Base-by-base conservation (phyloP, 2,113 vertebrate genomes). In the Ophiodon elongatus region DNA sequence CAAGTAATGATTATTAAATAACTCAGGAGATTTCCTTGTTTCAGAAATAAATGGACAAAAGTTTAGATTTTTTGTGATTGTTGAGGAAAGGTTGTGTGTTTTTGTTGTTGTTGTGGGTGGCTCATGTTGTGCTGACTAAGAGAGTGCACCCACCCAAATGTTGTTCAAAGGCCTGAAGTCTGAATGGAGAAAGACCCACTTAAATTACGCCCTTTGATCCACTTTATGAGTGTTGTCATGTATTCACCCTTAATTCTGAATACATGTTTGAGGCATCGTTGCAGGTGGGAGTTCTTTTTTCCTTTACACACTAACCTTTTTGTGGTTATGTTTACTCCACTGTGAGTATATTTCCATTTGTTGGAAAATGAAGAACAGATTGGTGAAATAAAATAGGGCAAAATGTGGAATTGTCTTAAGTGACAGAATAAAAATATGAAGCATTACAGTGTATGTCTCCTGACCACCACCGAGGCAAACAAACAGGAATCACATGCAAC, bases 381-480 rank as follows among this genome's bases (percentile, higher is more conserved):
- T 1, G 35, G 10, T 21, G 0, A 52, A 71, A 62, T 8, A 52
- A 67, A 78, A 83, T 13, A 21, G 21, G 6, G 15, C 33, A 54
- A 76, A 80, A 23, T 19, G 17, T 1, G 27, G 9, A 47, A 47
- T 66, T 76, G n/a, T 73, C 52, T 23, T 21, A 78, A 73, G 79
- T 57, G 23, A 50, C 56, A 62, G 39, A 82, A 52, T 68, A 41
- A 75, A 80, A 19, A 77, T 52, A 56, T 43, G 1, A 60, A 75
- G 47, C 76, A 56, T 62, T 31, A 6, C 8, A 73, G 37, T 27
- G 37, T 7, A 2, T 15, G 25, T 52, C 65, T 87, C 62, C 68
- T 84, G 85, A 88, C 83, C 86, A 83, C 76, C 82, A 69, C 72
- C 60, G 88, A 73, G 77, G 78, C 80, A 89, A 89, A 88, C 78